phyloP scores from a whole-genome alignment of 2,888 invertebrate genomes.

The Eilema sororculum region DNA sequence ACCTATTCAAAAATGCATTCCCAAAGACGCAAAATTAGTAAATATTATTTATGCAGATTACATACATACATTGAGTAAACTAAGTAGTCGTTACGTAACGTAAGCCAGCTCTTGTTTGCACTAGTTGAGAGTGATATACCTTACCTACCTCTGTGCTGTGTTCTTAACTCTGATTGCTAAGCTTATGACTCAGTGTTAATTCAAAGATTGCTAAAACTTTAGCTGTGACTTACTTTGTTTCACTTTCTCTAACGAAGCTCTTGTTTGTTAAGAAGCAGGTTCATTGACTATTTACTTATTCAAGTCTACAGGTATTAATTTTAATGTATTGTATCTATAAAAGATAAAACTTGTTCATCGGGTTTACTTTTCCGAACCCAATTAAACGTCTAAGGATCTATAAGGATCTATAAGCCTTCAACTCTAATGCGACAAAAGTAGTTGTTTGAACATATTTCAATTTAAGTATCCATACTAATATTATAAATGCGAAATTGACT shows the following conservation, averaged over 20 bases:
- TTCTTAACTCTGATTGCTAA: background rate
- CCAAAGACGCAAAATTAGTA: background rate
- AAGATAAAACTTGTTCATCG: background rate
- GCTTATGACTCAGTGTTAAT: background rate
- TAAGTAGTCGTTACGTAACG: background rate
- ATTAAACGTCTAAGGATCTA: background rate
- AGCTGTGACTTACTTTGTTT: background rate
- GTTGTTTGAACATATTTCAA: too few relatives aligned
- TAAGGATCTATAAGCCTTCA: too few relatives aligned
- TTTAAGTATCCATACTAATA: too few relatives aligned
- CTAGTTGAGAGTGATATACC: background rate
- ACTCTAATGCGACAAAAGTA: too few relatives aligned
- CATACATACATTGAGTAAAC: background rate
- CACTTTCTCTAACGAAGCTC: background rate
- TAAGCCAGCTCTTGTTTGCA: background rate
- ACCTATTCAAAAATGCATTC: background rate
- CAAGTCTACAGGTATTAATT: too few relatives aligned
- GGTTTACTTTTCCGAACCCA: background rate
- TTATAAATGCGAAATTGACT: too few relatives aligned
- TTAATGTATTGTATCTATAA: background rate
- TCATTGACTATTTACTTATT: too few relatives aligned
- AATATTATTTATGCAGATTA: background rate
- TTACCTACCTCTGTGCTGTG: conserved; percentile 2
- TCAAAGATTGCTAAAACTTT: background rate
- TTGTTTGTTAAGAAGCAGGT: background rate